Conservation (phyloP, 2,113 vertebrate genomes). For the Ptilorrhoa leucosticta region DNA sequence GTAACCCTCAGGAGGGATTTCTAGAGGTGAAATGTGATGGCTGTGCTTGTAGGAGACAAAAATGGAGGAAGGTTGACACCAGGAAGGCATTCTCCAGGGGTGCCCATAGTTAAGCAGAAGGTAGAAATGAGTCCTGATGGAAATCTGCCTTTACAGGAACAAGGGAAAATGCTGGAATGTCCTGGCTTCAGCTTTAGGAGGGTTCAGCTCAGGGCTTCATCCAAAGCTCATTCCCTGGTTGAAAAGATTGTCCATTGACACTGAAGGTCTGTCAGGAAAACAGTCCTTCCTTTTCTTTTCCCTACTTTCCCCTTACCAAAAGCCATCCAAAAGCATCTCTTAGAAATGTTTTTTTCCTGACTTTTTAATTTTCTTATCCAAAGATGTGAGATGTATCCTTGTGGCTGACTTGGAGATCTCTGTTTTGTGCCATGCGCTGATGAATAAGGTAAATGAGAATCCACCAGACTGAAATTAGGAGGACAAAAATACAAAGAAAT, state of each 20-base stretch:
- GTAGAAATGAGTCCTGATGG: background rate
- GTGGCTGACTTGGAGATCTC: background rate
- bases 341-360: background rate
- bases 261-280: background rate
- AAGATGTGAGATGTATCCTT: background rate
- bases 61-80: background rate
- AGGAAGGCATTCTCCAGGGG: background rate
- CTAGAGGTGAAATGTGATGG: background rate
- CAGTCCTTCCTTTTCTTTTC: background rate
- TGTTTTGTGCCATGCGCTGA: background rate
- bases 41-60: background rate
- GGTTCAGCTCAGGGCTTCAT: background rate
- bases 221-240: background rate
- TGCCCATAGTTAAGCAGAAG: background rate
- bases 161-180: background rate
- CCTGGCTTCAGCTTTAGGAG: background rate
- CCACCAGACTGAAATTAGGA: background rate
- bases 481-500: background rate
- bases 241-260: background rate
- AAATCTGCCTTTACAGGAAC: background rate
- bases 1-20: background rate
- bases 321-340: background rate
- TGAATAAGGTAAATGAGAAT: background rate
- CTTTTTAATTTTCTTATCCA: background rate
- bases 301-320: background rate